Evolutionary conservation across 1,140 invertebrate genomes (phyloP), one percentile per base, ranked within the genome.

Genomic region (Drosophila punjabiensis): DNA sequence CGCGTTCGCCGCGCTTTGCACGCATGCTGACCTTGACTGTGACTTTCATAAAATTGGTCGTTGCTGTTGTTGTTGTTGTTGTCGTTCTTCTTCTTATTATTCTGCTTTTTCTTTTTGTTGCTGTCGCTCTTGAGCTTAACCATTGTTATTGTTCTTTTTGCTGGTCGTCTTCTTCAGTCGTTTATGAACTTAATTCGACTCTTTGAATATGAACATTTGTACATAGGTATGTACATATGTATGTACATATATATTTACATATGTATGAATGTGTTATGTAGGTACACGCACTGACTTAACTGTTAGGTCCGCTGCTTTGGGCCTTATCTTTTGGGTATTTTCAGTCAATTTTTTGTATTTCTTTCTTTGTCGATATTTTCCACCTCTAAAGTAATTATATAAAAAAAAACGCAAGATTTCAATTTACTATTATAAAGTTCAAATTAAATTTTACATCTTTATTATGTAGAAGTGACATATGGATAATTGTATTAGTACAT

Each of bases 1-100:
- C 24, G 11, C n/a, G 39, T 35, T 37, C 55, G 63, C 9, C 55
- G 24, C 50, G 32, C 68, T 75, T 52, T 55, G 78, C 83, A 91
- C 83, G 88, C 83, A 91, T 91, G 84, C 88, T 91, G 84, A 91
- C 88, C 88, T 91, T 91, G 88, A 91, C 88, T 91, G 84, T 91
- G 88, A 91, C 88, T 88, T 91, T 91, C 82, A 91, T 91, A 81
- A 84, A 91, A 91, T 91, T 91, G 74, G 81, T 83, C 71, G 79
- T 76, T 66, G 76, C 63, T 84, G 41, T 55, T 83, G 48, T 67
- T 76, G 62, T 45, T 76, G 65, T 47, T 69, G 24, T 52, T 43
- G 56, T 65, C 39, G 24, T 64, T 63, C 30, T 30, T n/a, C 14
- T 50, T 62, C 32, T 74, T 68, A 47, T 52, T 59, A 45, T 75